A percentile compares a stretch with the other conserved stretches of the same genome.
These are phyloP conservation scores for Laticauda colubrina DNA, from an alignment of 2,113 vertebrate genomes.

Conservation along the genomic window DNA sequence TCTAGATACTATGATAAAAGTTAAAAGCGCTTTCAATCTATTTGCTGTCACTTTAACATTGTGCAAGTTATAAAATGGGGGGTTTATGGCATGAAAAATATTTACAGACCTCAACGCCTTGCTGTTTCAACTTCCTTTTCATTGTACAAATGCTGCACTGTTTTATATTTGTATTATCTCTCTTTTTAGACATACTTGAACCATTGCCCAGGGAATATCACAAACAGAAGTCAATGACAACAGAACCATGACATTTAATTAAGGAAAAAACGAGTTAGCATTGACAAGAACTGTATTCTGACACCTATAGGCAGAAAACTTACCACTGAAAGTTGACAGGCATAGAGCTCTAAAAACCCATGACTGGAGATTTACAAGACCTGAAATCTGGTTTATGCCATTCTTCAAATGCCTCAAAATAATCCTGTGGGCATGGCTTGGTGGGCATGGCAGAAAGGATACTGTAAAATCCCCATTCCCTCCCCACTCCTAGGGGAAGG, in stretches of 20 bases:
- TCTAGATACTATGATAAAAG: not conserved
- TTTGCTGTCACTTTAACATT: not conserved
- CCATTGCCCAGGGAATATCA: conserved; percentile 11
- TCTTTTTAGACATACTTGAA: conserved; percentile 32
- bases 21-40: not conserved
- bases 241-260: not conserved
- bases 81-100: conserved; percentile 31
- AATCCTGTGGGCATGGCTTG: not conserved
- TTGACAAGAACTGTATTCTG: not conserved
- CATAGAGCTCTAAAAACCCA: not conserved
- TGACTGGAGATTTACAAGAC: not conserved
- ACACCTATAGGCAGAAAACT: not conserved
- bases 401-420: not conserved
- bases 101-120: not conserved
- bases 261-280: not conserved
- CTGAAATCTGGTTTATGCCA: not conserved
- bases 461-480: too few relatives aligned
- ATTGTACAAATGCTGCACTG: conserved; percentile 3
- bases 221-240: not conserved
- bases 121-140: not conserved
- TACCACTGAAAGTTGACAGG: not conserved
- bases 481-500: too few relatives aligned
- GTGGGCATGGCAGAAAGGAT: too few relatives aligned
- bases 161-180: conserved; percentile 11
- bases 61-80: not conserved